A percentile compares a stretch with the other conserved stretches of the same genome.
phyloP scores from a whole-genome alignment of 2,797 vertebrate species.

The Scolopax rusticola region DNA sequence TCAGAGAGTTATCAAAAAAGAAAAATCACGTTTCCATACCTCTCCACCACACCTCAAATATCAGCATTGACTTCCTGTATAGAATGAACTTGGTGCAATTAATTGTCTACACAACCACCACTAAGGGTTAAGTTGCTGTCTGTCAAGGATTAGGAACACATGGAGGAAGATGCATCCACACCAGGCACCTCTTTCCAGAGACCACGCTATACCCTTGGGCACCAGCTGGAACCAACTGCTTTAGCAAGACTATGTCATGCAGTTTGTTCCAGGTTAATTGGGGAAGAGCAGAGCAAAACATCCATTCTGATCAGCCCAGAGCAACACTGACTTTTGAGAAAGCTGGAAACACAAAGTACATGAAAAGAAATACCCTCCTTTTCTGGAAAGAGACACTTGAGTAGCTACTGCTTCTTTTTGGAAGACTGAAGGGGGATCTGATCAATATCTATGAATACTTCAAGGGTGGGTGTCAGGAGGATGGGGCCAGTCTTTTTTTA shows the following conservation, averaged over 20 bases:
- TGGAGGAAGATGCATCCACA: background rate
- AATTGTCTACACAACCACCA: background rate
- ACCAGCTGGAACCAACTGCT: background rate
- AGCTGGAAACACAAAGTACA: background rate
- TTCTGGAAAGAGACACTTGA: background rate
- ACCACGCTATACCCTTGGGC: background rate
- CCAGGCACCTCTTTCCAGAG: background rate
- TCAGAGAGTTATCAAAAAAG: background rate
- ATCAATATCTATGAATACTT: too few relatives aligned
- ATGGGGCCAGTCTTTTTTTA: too few relatives aligned
- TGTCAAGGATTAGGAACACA: background rate
- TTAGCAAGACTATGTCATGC: background rate
- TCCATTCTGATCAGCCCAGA: background rate
- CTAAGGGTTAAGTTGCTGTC: background rate
- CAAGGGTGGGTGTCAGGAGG: too few relatives aligned
- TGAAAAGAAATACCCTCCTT: background rate
- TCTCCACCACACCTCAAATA: background rate
- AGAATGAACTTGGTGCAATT: background rate
- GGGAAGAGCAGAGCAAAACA: background rate
- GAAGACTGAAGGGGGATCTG: too few relatives aligned
- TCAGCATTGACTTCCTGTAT: background rate
- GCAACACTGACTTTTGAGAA: background rate
- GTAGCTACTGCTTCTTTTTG: background rate
- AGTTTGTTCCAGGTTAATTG: background rate
- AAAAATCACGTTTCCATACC: background rate